These are phyloP conservation scores for Coracias cyanogaster DNA, from an alignment of 2,797 vertebrate species.

Conservation along the genomic window DNA sequence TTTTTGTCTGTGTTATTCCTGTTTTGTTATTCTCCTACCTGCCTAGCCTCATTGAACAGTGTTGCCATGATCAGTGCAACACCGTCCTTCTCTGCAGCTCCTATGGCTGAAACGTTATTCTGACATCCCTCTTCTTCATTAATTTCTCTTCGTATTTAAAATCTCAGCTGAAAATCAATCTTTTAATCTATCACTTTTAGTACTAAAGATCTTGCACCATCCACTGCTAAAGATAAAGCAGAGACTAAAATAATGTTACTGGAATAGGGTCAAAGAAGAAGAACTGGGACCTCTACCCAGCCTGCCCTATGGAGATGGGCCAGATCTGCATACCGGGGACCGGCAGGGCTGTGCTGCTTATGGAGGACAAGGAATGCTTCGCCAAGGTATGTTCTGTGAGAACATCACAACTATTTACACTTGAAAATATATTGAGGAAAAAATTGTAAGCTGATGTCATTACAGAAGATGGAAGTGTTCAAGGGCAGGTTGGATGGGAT, in stretches of 20 bases:
- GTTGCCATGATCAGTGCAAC: background rate
- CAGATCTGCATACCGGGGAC: too few species aligned
- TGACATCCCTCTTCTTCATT: background rate
- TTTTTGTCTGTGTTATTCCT: background rate
- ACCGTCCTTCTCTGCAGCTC: background rate
- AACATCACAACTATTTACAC: too few species aligned
- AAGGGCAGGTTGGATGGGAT: too few species aligned
- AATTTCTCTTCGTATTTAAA: background rate
- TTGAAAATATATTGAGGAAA: too few species aligned
- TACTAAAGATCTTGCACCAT: background rate
- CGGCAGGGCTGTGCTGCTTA: too few species aligned
- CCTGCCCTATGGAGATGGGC: too few species aligned
- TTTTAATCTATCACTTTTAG: background rate
- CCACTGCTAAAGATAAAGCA: background rate
- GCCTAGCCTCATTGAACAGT: background rate
- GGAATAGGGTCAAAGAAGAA: too few species aligned
- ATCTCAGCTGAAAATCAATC: background rate
- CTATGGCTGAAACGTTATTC: background rate
- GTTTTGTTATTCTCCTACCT: background rate
- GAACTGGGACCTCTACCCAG: too few species aligned
- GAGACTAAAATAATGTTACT: background rate
- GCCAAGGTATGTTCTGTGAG: too few species aligned
- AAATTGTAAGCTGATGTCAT: too few species aligned
- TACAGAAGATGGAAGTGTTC: too few species aligned
- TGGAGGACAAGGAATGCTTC: too few species aligned